These are phyloP conservation scores for Xestia ashworthii DNA, from an alignment of 2,888 invertebrate species.

Conservation along the genomic window DNA sequence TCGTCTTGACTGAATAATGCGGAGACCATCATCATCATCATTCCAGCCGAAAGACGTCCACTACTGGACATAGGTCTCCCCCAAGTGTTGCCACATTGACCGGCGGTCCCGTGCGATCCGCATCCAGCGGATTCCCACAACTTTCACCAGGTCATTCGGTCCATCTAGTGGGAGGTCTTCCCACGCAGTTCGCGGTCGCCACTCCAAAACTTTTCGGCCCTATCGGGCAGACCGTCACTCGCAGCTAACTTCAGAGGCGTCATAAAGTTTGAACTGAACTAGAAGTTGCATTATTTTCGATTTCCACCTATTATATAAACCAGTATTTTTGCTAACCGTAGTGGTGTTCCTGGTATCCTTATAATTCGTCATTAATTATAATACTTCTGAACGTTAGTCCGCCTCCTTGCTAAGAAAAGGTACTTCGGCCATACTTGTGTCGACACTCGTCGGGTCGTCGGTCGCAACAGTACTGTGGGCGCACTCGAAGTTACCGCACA, in stretches of 20 bases:
- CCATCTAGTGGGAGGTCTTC: too few species aligned
- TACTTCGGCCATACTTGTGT: constrained; percentile 5
- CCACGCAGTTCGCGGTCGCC: too few species aligned
- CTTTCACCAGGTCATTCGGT: too few species aligned
- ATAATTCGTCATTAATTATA: constrained; percentile 7
- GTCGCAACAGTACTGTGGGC: background rate
- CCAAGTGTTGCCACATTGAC: too few species aligned
- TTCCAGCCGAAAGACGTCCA: too few species aligned
- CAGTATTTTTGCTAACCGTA: background rate
- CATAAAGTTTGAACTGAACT: background rate
- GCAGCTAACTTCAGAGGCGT: background rate
- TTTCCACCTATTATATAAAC: background rate
- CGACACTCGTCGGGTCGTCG: constrained; percentile 19
- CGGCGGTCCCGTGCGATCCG: too few species aligned
- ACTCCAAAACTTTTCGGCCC: too few species aligned
- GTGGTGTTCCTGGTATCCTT: background rate
- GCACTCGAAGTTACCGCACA: constrained; percentile 70
- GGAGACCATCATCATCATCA: background rate
- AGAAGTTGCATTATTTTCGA: background rate
- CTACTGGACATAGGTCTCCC: too few species aligned
- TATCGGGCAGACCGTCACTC: background rate
- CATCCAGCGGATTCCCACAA: too few species aligned
- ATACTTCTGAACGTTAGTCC: constrained; percentile 23
- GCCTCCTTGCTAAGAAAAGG: constrained; percentile 54
- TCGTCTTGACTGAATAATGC: background rate